Conservation (phyloP, 2,113 vertebrate genomes). For the Rallus limicola region DNA sequence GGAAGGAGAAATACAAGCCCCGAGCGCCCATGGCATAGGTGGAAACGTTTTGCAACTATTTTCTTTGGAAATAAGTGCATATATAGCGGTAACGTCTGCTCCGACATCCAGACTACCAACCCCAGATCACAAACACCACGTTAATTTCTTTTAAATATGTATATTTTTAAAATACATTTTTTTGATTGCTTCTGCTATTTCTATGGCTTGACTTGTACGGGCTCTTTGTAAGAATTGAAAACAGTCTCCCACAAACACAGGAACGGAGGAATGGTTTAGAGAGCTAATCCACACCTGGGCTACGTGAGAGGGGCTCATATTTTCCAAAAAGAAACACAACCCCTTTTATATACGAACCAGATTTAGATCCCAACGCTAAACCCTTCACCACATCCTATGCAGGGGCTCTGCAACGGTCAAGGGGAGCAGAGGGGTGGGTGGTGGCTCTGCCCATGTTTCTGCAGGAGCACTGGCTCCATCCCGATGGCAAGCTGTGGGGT, state of each 20-base stretch:
- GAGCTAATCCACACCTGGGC: conserved; percentile 77
- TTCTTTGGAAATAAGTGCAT: conserved; percentile 47
- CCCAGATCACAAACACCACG: conserved; percentile 73
- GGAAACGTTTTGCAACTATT: conserved; percentile 35
- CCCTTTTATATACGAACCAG: conserved; percentile 73
- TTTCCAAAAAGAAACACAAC: conserved; percentile 77
- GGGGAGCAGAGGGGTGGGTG: background rate
- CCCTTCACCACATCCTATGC: background rate
- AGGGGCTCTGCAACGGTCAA: background rate
- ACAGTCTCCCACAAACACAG: conserved; percentile 58
- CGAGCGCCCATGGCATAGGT: background rate
- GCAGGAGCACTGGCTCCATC: background rate
- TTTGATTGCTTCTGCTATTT: conserved; percentile 73
- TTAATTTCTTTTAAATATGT: conserved; percentile 23
- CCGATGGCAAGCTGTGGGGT: rapidly evolving
- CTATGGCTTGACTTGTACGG: conserved; percentile 69
- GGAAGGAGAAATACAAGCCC: conserved; percentile 13
- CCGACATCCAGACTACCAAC: conserved; percentile 66
- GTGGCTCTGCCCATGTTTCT: rapidly evolving
- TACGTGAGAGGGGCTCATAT: conserved; percentile 68
- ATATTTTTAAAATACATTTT: conserved; percentile 50
- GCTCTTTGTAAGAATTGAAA: conserved; percentile 75
- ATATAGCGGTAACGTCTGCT: conserved; percentile 40
- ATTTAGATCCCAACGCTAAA: conserved; percentile 61
- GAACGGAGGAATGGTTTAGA: conserved; percentile 70